phyloP scores from a whole-genome alignment of 1,140 invertebrate genomes.

The Orius insidiosus region DNA sequence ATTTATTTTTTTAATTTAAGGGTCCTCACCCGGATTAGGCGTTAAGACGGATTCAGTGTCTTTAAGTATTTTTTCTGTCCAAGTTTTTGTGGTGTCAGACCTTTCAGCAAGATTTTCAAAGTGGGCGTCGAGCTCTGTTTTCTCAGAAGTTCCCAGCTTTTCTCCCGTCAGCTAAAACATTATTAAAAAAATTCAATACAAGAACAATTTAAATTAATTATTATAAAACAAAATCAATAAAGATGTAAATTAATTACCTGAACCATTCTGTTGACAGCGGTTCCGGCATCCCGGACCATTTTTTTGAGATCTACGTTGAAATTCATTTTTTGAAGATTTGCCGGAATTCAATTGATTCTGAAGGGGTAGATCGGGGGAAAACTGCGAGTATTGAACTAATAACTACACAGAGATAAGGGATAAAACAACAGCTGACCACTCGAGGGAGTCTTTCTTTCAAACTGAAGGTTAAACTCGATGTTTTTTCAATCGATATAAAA shows the following conservation, averaged over 20 bases:
- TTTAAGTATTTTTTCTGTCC: slow-evolving; percentile 73
- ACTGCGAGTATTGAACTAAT: no score
- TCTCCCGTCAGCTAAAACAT: slow-evolving; percentile 74
- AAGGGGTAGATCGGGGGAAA: no score
- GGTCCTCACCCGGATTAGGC: slow-evolving; percentile 67
- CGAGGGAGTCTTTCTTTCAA: no score
- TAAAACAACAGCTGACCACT: no score
- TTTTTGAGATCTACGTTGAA: slow-evolving; percentile 70
- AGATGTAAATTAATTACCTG: slow-evolving; percentile 45
- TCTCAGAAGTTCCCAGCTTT: slow-evolving; percentile 79
- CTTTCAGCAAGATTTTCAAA: slow-evolving; percentile 75
- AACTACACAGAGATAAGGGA: no score
- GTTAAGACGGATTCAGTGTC: slow-evolving; percentile 76
- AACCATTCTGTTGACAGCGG: slow-evolving; percentile 70
- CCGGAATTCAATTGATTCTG: no score
- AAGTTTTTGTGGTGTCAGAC: slow-evolving; percentile 68
- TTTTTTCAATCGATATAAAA: no score
- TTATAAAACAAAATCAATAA: not conserved
- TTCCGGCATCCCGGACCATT: slow-evolving; percentile 73
- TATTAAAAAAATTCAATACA: not conserved
- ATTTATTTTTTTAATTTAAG: no score
- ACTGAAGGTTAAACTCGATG: no score
- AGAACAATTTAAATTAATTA: not conserved
- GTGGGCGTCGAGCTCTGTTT: slow-evolving; percentile 84
- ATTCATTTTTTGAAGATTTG: slow-evolving; percentile 12